Evolutionary conservation across 2,797 vertebrate genomes (phyloP), one percentile per base, ranked within the genome.

Genomic region (Mus caroli): DNA sequence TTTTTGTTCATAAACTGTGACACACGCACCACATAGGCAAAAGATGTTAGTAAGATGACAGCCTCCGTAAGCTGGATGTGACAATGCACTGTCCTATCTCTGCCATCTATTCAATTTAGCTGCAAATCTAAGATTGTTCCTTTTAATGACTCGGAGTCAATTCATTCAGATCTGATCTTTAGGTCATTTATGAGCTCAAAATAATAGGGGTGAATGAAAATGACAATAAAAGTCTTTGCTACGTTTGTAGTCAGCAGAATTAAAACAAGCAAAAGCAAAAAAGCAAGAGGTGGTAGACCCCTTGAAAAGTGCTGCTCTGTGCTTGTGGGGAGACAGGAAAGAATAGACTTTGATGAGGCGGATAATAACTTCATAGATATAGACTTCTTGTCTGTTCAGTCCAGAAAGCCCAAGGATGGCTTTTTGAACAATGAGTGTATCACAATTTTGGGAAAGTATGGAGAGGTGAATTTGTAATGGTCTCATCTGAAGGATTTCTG

Each of bases 181-280:
- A 94, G 40, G 75, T 91, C 82, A 86, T 92, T 94, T 94, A 91
- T 92, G 78, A 91, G 26, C 54, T 86, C 26, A 69, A 69, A 90
- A 77, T 2, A 91, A 80, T 91, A 67, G 3, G 40, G 12, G 34
- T 78, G 84, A 52, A 69, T 80, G 77, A 62, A n/a, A 92, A 90
- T 82, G 60, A 43, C 58, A 93, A 84, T 87, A 93, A 92, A 82
- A 93, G 46, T 14, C 62, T 79, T 90, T 88, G 73, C 56, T 82
- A 62, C 69, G 2, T 80, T 95, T 93, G 7, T 79, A 34, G 20
- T 84, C 73, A 93, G 58, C 62, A 95, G 28, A 79, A 69, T 91
- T 90, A 78, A 91, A 95, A 54, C 43, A 58, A 79, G 58, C 24
- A 84, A 83, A 94, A 89, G 31, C 31, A 76, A 88, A 46, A 88